Base-by-base conservation (phyloP, 1,140 invertebrate genomes). In the Drosophila grimshawi region DNA sequence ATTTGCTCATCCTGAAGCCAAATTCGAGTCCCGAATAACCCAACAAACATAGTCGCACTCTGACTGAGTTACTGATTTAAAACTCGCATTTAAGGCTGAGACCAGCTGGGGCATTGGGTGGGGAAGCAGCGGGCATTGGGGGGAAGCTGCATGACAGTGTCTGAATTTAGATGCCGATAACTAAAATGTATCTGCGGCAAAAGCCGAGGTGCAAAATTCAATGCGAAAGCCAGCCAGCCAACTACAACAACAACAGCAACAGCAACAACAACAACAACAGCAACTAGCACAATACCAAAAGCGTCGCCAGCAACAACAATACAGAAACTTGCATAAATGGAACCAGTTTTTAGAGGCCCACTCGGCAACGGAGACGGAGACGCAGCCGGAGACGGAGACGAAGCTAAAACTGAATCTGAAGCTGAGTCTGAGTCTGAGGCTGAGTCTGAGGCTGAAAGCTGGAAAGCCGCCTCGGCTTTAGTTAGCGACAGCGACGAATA, bases 141-240 rank as follows among this genome's bases (percentile, higher is more conserved):
- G 62, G 56, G 11, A 68, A 68, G 74, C 70, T 80, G 76, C 71
- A 68, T 80, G 81, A 81, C 80, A 71, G 71, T 49, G 79, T 45
- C 64, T 86, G 82, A 85, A 89, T 81, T 85, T 89, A 90, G 85
- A 89, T 89, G 85, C 86, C 85, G 85, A 89, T 89, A 89, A 89
- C 86, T 89, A 89, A 88, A 88, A 88, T 89, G 85, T 88, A 89
- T 83, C 77, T 80, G 83, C 69, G 75, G 82, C 70, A 56, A 78
- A 74, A 85, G 81, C 51, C 75, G 82, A 82, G 85, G 85, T 86
- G 85, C 85, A 89, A 89, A 89, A 89, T 89, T 89, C 77, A 90
- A 89, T 89, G 74, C 85, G 85, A 85, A 78, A 80, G 69, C 83
- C 83, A 57, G 63, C 55, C 37, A 19, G 19, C 19, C 43, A 61